Percentiles rank a stretch among this genome's conserved stretches.
Conservation (phyloP, 37 sponge, comb jelly and placozoan genomes). For the Eunapius fragilis region DNA sequence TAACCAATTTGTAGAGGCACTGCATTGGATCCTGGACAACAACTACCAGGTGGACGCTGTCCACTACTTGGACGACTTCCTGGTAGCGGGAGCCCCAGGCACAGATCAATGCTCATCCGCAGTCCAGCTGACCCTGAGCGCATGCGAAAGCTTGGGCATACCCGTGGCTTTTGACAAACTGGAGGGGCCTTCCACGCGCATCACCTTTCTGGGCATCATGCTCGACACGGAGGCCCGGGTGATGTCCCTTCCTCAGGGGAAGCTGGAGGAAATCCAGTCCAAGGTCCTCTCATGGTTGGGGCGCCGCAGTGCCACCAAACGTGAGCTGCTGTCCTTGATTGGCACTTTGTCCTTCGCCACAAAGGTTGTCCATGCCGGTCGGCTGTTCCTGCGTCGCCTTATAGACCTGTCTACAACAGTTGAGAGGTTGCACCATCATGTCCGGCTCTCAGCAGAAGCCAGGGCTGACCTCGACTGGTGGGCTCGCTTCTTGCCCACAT, state of each 20-base stretch:
- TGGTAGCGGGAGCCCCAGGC: neutral
- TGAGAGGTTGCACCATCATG: too few relatives aligned
- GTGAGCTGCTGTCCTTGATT: slow-evolving; percentile 23
- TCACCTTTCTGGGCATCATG: slow-evolving; percentile 19
- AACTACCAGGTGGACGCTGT: neutral
- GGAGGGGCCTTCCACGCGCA: slow-evolving; percentile 17
- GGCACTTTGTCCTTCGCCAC: slow-evolving; percentile 3
- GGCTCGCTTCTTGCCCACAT: slow-evolving; percentile 5
- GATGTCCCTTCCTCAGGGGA: slow-evolving; percentile 8
- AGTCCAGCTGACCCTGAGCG: neutral
- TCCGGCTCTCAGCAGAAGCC: too few relatives aligned
- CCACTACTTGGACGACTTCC: slow-evolving; percentile 28
- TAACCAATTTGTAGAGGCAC: slow-evolving; percentile 16
- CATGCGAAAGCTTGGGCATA: neutral
- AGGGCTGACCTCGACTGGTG: too few relatives aligned
- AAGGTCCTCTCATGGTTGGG: slow-evolving; percentile 2
- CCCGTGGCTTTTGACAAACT: slow-evolving; percentile 11
- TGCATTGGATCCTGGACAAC: slow-evolving; percentile 17
- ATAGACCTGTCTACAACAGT: too few relatives aligned
- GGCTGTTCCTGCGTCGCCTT: slow-evolving; percentile 24
- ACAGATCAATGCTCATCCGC: neutral
- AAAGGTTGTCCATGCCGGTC: slow-evolving; percentile 25
- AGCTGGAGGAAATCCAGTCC: slow-evolving; percentile 2
- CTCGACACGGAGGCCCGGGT: slow-evolving; percentile 6
- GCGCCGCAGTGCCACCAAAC: slow-evolving; percentile 14